A percentile compares a stretch with the other conserved stretches of the same genome.
Conservation (phyloP, 2,113 vertebrate genomes). For the Leptobrachium leishanense region DNA sequence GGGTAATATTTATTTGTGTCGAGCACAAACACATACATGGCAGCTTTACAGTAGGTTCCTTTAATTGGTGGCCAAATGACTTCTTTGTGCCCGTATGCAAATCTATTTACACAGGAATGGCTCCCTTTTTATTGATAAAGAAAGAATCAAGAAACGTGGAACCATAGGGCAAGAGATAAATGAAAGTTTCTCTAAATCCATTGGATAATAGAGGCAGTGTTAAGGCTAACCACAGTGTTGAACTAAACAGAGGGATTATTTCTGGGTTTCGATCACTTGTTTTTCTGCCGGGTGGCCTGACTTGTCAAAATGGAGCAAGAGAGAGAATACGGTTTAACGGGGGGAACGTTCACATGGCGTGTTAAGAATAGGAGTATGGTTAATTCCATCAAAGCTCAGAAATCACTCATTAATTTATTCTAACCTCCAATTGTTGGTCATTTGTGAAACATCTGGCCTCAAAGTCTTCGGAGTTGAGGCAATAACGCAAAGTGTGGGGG, state of each 20-base stretch:
- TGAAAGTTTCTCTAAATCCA: conserved; percentile 98
- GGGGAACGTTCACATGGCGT: conserved; percentile 88
- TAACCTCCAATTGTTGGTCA: conserved; percentile 84
- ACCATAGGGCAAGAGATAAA: conserved; percentile 92
- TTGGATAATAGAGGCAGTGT: conserved; percentile 98
- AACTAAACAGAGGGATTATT: conserved; percentile 96
- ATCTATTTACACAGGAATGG: conserved; percentile 85
- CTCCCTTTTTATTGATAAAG: conserved; percentile 72
- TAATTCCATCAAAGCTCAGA: conserved; percentile 99
- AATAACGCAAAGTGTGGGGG: conserved; percentile 63
- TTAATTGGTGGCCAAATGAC: conserved; percentile 72
- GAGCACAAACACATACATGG: conserved; percentile 9
- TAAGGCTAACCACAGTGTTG: conserved; percentile 95
- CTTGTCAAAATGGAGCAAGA: conserved; percentile 76
- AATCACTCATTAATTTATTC: conserved; percentile 99
- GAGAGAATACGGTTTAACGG: conserved; percentile 77
- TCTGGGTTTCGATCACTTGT: conserved; percentile 97
- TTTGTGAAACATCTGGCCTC: conserved; percentile 92
- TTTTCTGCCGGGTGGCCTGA: conserved; percentile 98
- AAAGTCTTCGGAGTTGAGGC: conserved; percentile 71
- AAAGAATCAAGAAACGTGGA: conserved; percentile 78
- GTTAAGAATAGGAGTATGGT: conserved; percentile 92
- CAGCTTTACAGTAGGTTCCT: conserved; percentile 60
- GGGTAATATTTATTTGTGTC: background rate
- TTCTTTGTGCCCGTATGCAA: conserved; percentile 78